Evolutionary conservation across 2,888 invertebrate species (phyloP).

Genomic region (Perizoma flavofasciatum): DNA sequence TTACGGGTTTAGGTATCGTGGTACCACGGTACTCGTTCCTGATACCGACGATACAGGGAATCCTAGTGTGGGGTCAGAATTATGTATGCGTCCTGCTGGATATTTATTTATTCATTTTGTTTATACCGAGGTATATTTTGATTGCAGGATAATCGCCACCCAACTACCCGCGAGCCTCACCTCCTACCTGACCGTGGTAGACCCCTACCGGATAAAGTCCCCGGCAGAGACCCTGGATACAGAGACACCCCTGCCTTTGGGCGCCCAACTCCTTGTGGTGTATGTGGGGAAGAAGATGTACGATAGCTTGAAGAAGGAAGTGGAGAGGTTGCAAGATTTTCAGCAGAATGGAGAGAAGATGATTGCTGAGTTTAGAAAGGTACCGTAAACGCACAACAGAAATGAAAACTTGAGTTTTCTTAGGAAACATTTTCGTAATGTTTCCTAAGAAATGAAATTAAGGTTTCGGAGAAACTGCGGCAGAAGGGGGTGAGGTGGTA

Average conservation of each 20-base stretch:
- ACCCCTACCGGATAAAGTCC: constrained; percentile 92
- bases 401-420: too few species aligned
- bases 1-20: too few species aligned
- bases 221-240: constrained; percentile 88
- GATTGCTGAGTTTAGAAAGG: constrained; percentile 73
- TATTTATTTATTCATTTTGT: too few species aligned
- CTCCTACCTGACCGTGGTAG: constrained; percentile 91
- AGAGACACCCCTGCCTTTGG: constrained; percentile 90
- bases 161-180: constrained; percentile 90
- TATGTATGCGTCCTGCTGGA: too few species aligned
- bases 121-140: too few species aligned
- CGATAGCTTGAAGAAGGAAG: constrained; percentile 70
- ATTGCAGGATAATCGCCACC: constrained; percentile 89
- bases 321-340: constrained; percentile 66
- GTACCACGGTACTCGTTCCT: too few species aligned
- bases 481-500: too few species aligned
- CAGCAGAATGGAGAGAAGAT: constrained; percentile 71
- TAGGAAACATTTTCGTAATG: neutral
- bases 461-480: too few species aligned
- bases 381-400: constrained; percentile 28
- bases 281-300: constrained; percentile 88
- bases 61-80: too few species aligned
- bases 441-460: too few species aligned
- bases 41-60: too few species aligned
- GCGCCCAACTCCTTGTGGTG: constrained; percentile 91